A percentile compares a stretch with the other conserved stretches of the same genome.
Evolutionary conservation across 2,888 invertebrate genomes (phyloP).

Genomic region (Drosophila robusta): DNA sequence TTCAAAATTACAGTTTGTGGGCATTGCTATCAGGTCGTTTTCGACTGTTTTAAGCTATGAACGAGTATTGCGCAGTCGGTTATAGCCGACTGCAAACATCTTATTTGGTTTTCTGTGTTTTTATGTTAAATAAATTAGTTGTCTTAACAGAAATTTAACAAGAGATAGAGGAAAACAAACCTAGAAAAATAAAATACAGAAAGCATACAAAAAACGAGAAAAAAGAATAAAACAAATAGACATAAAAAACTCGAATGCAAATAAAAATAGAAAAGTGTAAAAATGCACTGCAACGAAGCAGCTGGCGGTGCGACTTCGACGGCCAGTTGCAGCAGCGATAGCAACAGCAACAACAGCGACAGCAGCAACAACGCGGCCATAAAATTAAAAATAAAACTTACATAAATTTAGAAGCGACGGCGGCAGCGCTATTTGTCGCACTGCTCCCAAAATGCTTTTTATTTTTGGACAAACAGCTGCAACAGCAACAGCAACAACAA

Average conservation of each 20-base stretch:
- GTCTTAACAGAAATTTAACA: conserved; percentile 18
- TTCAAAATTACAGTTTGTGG: too few relatives aligned
- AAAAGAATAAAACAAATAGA: conserved; percentile 44
- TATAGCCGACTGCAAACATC: too few relatives aligned
- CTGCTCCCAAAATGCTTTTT: conserved; percentile 76
- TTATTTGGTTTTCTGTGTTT: conserved; percentile 3
- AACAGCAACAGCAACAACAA: conserved; percentile 15
- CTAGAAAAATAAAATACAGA: conserved; percentile 8
- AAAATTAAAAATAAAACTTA: conserved; percentile 79
- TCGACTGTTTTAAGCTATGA: too few relatives aligned
- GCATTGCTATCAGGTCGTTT: too few relatives aligned
- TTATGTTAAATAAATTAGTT: conserved; percentile 55
- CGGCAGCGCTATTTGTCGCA: conserved; percentile 56
- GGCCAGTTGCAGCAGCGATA: conserved; percentile 37
- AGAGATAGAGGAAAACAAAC: neutral
- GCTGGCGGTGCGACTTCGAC: conserved; percentile 49
- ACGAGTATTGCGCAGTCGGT: too few relatives aligned
- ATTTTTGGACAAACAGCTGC: conserved; percentile 67
- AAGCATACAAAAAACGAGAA: conserved; percentile 37
- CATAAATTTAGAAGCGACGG: conserved; percentile 72
- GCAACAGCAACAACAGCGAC: conserved; percentile 17
- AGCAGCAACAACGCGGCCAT: conserved; percentile 57
- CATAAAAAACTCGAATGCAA: conserved; percentile 54
- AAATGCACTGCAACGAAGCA: conserved; percentile 54
- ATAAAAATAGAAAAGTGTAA: conserved; percentile 57